A percentile compares a stretch with the other conserved stretches of the same genome.
Conservation (phyloP, 2,797 vertebrate genomes). For the Gila robusta region DNA sequence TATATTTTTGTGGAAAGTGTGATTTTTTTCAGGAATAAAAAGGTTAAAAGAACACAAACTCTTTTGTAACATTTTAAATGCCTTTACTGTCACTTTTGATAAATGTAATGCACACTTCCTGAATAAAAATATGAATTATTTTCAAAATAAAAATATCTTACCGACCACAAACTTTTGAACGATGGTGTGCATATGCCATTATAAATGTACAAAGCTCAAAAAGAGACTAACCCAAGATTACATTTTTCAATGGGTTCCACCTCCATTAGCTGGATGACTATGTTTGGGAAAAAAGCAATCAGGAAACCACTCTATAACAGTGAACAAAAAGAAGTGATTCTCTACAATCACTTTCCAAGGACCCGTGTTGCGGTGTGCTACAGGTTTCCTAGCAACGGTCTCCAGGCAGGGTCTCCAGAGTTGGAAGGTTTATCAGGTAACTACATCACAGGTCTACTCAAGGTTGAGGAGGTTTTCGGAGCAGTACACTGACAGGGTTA, state of each 20-base stretch:
- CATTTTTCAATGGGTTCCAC: not conserved
- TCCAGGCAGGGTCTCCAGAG: slow-evolving; percentile 66
- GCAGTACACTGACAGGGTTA: not conserved
- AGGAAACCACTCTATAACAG: not conserved
- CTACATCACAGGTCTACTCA: slow-evolving; percentile 62
- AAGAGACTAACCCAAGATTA: not conserved
- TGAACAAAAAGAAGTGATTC: not conserved
- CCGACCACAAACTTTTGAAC: not conserved
- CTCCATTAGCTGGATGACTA: not conserved
- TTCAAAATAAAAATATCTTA: not conserved
- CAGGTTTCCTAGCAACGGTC: slow-evolving; percentile 80
- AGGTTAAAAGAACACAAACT: not conserved
- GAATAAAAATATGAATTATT: not conserved
- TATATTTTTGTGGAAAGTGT: not conserved
- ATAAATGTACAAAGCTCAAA: not conserved
- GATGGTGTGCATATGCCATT: not conserved
- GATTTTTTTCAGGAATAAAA: not conserved
- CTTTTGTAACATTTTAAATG: not conserved
- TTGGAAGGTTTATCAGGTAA: slow-evolving; percentile 75
- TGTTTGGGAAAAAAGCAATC: not conserved
- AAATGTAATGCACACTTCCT: not conserved
- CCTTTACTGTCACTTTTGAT: not conserved
- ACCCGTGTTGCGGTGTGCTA: slow-evolving; percentile 68
- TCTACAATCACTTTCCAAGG: slow-evolving; percentile 10
- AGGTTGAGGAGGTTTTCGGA: slow-evolving; percentile 26